Conservation (phyloP, 2,888 invertebrate species). For the Tipula confusa region DNA sequence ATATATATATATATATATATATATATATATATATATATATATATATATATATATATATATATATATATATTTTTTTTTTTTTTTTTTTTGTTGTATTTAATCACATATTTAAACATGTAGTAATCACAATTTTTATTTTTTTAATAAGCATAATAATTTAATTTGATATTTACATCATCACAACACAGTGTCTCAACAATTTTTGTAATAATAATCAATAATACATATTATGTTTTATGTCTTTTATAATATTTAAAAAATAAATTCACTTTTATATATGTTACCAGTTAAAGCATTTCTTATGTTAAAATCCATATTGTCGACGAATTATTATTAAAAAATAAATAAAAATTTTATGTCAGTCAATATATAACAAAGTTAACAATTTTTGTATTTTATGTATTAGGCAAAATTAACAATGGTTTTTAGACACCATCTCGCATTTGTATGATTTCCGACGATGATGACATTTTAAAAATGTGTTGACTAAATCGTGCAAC, state of each 20-base stretch:
- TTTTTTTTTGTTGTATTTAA: not conserved
- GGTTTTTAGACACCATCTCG: not conserved
- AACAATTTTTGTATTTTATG: not conserved
- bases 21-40: not conserved
- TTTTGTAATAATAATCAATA: not conserved
- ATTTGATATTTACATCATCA: not conserved
- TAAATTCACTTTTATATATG: not conserved
- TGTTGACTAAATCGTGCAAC: not conserved
- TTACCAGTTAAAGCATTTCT: not conserved
- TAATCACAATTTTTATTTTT: constrained; percentile 25
- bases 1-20: not conserved
- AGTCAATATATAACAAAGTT: not conserved
- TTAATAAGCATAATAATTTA: not conserved
- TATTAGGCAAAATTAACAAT: not conserved
- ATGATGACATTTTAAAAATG: no score
- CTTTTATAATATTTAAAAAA: not conserved
- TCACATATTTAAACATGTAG: not conserved
- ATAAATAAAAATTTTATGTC: no score
- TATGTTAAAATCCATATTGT: not conserved
- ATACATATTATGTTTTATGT: not conserved
- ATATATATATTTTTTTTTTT: not conserved
- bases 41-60: not conserved
- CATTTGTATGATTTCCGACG: not conserved
- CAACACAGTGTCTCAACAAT: not conserved
- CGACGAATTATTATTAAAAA: not conserved